Conservation (phyloP, 2,888 invertebrate species). For the Noctua janthina region DNA sequence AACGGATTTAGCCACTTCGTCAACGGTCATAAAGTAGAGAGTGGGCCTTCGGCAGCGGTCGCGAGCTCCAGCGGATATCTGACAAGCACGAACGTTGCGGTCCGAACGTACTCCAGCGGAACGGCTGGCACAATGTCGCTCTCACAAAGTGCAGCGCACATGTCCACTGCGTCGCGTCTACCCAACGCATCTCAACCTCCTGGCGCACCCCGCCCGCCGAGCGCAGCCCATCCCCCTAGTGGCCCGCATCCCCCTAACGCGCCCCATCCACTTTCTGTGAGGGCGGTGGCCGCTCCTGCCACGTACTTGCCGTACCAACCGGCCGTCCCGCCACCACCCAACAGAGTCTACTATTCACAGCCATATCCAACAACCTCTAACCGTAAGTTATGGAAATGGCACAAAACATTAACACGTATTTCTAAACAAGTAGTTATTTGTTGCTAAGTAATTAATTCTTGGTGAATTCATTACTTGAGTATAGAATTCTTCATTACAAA, state of each 20-base stretch:
- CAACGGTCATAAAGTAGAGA: slow-evolving; percentile 43
- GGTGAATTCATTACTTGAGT: not conserved
- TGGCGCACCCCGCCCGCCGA: slow-evolving; percentile 3
- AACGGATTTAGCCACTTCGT: slow-evolving; percentile 48
- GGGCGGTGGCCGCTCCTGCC: slow-evolving; percentile 41
- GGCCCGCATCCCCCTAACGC: slow-evolving; percentile 14
- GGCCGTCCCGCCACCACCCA: slow-evolving; percentile 63
- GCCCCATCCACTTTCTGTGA: slow-evolving; percentile 20
- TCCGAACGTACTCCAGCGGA: slow-evolving; percentile 40
- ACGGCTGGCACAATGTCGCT: slow-evolving; percentile 8
- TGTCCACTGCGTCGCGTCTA: slow-evolving; percentile 17
- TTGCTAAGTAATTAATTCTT: not conserved
- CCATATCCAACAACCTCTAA: slow-evolving; percentile 38
- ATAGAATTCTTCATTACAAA: not conserved
- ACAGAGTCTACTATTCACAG: slow-evolving; percentile 59
- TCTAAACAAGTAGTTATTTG: not conserved
- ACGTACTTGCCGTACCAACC: slow-evolving; percentile 61
- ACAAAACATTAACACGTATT: not conserved
- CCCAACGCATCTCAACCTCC: slow-evolving; percentile 10
- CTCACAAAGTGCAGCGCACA: slow-evolving; percentile 12
- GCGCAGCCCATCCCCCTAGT: slow-evolving; percentile 4
- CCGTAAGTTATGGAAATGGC: slow-evolving; percentile 58
- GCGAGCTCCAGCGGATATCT: slow-evolving; percentile 44
- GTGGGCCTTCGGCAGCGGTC: not conserved
- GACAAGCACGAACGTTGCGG: slow-evolving; percentile 26